Base-by-base conservation (phyloP, 2,888 invertebrate species). In the Drepanosiphum platanoidis region DNA sequence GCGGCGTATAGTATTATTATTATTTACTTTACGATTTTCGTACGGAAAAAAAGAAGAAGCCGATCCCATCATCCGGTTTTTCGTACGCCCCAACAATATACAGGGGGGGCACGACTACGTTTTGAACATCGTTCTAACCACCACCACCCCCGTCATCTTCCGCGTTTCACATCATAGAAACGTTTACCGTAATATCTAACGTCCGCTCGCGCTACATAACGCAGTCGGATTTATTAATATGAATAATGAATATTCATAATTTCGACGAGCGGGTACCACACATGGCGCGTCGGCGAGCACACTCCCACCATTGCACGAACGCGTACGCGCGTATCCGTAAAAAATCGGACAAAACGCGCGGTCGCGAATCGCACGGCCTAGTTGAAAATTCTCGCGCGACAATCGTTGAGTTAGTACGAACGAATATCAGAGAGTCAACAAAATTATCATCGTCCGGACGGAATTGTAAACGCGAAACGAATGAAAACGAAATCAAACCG, bases 311-410 rank as follows among this genome's bases (percentile, higher is more conserved):
- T n/a, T n/a, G n/a, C n/a, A n/a, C n/a, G n/a, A 46, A 15, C 46
- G 18, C 46, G 42, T 8, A 42, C 42, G 42, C 13, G 9, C 42
- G 42, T 42, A 42, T 18, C 18, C 2, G 18, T 18, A 4, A 46
- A 46, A 46, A 46, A 42, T 46, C 46, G 46, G 46, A 15, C n/a
- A n/a, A n/a, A 18, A 18, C 52, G 22, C 22, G 52, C 52, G 22
- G 52, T 22, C n/a, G n/a, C 27, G 64, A 64, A 64, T 64, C 64
- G 13, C 27, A 30, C 27, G 64, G 13, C 64, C 64, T 64, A 64
- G 30, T 64, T 64, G 30, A 64, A 64, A 64, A n/a, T n/a, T 64
- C 64, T 64, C 30, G 64, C 30, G 64, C n/a, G 30, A 64, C 64
- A 30, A 13, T 27, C 64, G 64, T 13, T 27, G 64, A 27, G 64